Evolutionary conservation across 2,888 invertebrate genomes (phyloP).

Genomic region (Oscheius myriophilus): DNA sequence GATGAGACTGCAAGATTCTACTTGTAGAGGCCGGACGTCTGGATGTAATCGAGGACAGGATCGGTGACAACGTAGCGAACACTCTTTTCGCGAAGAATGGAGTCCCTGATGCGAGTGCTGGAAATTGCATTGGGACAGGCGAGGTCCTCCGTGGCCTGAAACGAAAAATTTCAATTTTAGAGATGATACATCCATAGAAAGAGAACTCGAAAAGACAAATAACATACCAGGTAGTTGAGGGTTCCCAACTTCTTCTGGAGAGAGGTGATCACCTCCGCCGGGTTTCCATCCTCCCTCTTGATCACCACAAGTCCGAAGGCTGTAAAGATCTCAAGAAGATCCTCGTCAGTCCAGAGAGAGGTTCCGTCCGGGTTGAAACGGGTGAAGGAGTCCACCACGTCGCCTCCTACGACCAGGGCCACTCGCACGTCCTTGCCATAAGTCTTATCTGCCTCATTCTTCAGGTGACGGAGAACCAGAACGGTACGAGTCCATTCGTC

Average conservation of each 20-base stretch:
- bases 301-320: conserved; percentile 61
- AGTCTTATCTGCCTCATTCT: conserved; percentile 19
- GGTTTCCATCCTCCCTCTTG: conserved; percentile 30
- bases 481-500: conserved; percentile 58
- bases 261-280: conserved; percentile 14
- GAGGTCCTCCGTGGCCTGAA: conserved; percentile 30
- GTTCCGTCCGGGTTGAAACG: conserved; percentile 50
- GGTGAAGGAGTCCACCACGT: conserved; percentile 61
- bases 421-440: conserved; percentile 4
- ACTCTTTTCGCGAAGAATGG: conserved; percentile 42
- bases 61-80: conserved; percentile 72
- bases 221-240: too few relatives aligned
- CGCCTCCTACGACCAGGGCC: conserved; percentile 56
- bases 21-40: conserved; percentile 71
- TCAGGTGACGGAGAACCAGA: conserved; percentile 52
- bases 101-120: conserved; percentile 77
- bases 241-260: too few relatives aligned
- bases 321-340: conserved; percentile 49
- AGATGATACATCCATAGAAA: too few relatives aligned
- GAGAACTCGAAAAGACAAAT: too few relatives aligned
- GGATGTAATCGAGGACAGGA: conserved; percentile 73
- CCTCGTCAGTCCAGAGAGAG: conserved; percentile 51
- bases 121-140: conserved; percentile 84
- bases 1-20: neutral
- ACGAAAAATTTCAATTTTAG: too few relatives aligned